Evolutionary conservation across 2,113 vertebrate species (phyloP), one percentile per base, ranked within the genome.

Genomic region (Epinephelus cyanopodus): DNA sequence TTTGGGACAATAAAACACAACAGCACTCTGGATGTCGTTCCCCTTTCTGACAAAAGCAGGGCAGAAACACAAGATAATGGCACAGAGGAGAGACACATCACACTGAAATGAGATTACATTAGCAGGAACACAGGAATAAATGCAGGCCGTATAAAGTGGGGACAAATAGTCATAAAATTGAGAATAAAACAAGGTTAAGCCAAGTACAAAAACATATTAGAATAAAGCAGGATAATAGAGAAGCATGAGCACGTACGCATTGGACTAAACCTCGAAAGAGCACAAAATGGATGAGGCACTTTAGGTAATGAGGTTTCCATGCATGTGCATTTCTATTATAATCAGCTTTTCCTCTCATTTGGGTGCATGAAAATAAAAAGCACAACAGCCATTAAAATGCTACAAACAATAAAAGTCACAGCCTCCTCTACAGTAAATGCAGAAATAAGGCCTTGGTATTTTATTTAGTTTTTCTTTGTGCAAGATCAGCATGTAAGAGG

Each of bases 61-160:
- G 57, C 1, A 74, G 64, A 64, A 66, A 47, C 53, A n/a, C 18
- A 37, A 80, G 57, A 72, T 77, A 84, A 83, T 53, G 76, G 33
- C 81, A 45, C 15, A 53, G 57, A 81, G 45, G 60, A 75, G 54
- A 84, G 60, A 64, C 57, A 58, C 58, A 58, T 81, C 60, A 66
- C 21, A 77, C 29, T 19, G 15, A 88, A 89, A 87, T 63, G 48
- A 84, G 82, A 83, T 90, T 76, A 83, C 54, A 13, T 17, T 23
- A 3, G 54, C 33, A 54, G 79, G 74, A 58, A 39, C 21, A 45
- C 0, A 21, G 63, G 82, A 70, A 84, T 76, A 65, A 52, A 75
- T 18, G 77, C 27, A 33, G 50, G 17, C 0, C 18, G 21, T 33
- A 60, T 14, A 50, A 74, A 58, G 13, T 25, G n/a, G 17, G 42